Base-by-base conservation (phyloP, 1,140 invertebrate species). In the Drosophila gunungcola region DNA sequence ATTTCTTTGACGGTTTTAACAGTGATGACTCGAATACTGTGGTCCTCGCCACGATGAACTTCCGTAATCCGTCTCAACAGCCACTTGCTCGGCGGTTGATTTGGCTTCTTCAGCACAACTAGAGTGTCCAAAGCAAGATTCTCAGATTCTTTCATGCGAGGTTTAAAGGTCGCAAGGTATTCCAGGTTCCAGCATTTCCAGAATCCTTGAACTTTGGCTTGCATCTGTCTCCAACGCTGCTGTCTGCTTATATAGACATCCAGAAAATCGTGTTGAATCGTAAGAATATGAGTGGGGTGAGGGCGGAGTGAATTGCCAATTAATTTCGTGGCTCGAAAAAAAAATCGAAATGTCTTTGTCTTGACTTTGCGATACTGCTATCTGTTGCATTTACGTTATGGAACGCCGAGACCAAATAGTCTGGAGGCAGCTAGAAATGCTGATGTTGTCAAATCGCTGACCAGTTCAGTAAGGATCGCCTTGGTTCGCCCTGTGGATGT, bases 291-390 rank as follows among this genome's bases (percentile, higher is more conserved):
- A n/a, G 27, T 74, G 57, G n/a, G 58, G 67, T 11, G 58, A 39
- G 6, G 51, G 67, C n/a, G 52, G 52, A 7, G 63, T 70, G 56
- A 70, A 29, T 62, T 51, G 79, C 39, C 39, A 69, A 13, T 13
- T 49, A 5, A 57, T 13, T 42, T 21, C 25, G 11, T 49, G 27
- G n/a, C 16, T 41, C 7, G 52, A 25, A n/a, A 46, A 36, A 11
- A 43, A 53, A 11, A 10, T 46, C 9, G 42, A 34, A 25, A 56
- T 42, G 6, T 60, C n/a, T 36, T 51, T 21, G 21, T n/a, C 51
- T 0, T 32, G 29, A 32, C 4, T 32, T 53, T 53, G 32, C 16
- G 32, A 2, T 16, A 51, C 10, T 13, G 32, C 51, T 27, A 36
- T 21, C 11, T 0, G 10, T 52, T 52, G 13, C 13, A 34, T 51